Evolutionary conservation across 2,888 invertebrate genomes (phyloP).

Genomic region (Diarsia mendica): DNA sequence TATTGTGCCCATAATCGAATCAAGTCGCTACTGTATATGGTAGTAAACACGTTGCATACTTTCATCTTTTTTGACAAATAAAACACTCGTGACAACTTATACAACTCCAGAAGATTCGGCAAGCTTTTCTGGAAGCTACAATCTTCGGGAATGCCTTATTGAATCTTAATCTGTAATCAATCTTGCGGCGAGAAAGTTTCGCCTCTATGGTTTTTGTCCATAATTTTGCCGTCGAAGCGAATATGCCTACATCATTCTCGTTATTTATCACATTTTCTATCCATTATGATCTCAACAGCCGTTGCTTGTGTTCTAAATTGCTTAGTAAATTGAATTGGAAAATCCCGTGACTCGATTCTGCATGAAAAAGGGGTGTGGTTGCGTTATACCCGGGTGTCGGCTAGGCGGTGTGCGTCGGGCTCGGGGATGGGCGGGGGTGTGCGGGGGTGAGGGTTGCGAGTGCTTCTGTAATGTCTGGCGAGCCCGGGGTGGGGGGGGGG

Average conservation of each 20-base stretch:
- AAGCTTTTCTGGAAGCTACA: constrained; percentile 67
- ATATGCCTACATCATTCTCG: constrained; percentile 32
- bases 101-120: constrained; percentile 69
- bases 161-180: constrained; percentile 58
- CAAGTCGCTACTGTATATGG: constrained; percentile 86
- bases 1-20: constrained; percentile 89
- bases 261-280: constrained; percentile 63
- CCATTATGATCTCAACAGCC: constrained; percentile 61
- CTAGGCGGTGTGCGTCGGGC: constrained; percentile 76
- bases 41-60: constrained; percentile 81
- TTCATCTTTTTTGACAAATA: constrained; percentile 82
- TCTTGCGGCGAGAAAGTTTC: constrained; percentile 54
- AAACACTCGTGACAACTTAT: constrained; percentile 76
- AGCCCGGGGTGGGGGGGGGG: constrained; percentile 62
- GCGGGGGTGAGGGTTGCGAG: constrained; percentile 80
- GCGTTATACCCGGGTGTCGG: constrained; percentile 80
- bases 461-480: constrained; percentile 86
- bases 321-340: constrained; percentile 88
- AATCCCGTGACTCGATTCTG: constrained; percentile 88
- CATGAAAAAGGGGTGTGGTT: constrained; percentile 89
- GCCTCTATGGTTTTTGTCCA: constrained; percentile 26
- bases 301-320: constrained; percentile 74
- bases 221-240: constrained; percentile 27
- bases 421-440: constrained; percentile 72
- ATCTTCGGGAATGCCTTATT: constrained; percentile 46